Percentiles rank a stretch among this genome's conserved stretches.
Conservation (phyloP, 2,113 vertebrate species). For the Lonchura striata region DNA sequence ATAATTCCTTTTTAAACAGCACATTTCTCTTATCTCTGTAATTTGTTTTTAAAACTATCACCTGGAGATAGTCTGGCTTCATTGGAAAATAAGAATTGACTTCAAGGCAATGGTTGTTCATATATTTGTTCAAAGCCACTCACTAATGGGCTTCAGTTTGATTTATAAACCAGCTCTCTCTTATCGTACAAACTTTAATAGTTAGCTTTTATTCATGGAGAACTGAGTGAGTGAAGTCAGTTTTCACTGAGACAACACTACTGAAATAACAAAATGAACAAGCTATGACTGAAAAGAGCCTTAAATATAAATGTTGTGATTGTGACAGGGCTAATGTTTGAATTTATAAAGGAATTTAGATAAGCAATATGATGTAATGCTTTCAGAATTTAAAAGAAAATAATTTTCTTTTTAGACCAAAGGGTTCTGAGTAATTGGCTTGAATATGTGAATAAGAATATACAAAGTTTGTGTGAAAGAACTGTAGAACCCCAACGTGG, state of each 20-base stretch:
- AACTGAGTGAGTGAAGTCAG: slow-evolving; percentile 3
- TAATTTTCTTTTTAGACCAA: slow-evolving; percentile 5
- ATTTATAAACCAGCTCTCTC: slow-evolving; percentile 16
- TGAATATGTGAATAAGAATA: not conserved
- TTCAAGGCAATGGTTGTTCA: not conserved
- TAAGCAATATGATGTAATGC: slow-evolving; percentile 51
- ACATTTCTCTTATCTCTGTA: not conserved
- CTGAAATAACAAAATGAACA: slow-evolving; percentile 31
- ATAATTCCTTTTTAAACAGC: not conserved
- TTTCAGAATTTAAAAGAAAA: slow-evolving; percentile 45
- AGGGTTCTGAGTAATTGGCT: not conserved
- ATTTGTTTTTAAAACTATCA: not conserved
- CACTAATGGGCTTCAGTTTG: slow-evolving; percentile 1
- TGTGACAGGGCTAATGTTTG: slow-evolving; percentile 25
- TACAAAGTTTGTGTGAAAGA: not conserved
- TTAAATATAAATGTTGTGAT: slow-evolving; percentile 42
- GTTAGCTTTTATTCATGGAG: slow-evolving; percentile 1
- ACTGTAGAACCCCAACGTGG: not conserved
- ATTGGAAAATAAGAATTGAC: not conserved
- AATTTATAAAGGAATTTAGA: slow-evolving; percentile 48
- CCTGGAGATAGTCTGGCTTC: not conserved
- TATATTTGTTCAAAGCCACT: not conserved
- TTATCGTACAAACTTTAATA: not conserved
- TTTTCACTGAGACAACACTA: slow-evolving; percentile 19
- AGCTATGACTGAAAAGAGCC: slow-evolving; percentile 14